Base-by-base conservation (phyloP, 1,140 invertebrate species). In the Heliothis virescens region DNA sequence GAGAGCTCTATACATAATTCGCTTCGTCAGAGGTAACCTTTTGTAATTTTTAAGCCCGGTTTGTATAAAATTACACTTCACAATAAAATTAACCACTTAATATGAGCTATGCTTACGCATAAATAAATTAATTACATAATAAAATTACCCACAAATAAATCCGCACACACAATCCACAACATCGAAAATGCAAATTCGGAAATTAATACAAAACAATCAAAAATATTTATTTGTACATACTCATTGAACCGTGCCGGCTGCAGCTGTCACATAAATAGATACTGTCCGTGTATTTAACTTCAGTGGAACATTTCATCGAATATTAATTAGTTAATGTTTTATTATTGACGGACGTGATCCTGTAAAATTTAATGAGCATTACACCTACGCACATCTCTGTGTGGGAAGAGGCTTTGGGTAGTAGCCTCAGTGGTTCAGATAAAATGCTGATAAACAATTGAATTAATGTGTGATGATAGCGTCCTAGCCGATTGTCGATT, bases 261-360 rank as follows among this genome's bases (percentile, higher is more conserved):
- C 62, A 63, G 34, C 62, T 63, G 34, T 63, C 62, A 47, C n/a
- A 26, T 60, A 62, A 34, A 63, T 47, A 63, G 62, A 63, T 63
- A 47, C 57, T 41, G 62, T 29, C 62, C 29, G 29, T 47, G 26
- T 63, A 63, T 63, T 63, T 63, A 15, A 34, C 57, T 59, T 26
- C 57, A 21, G 16, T 59, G 57, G 12, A 59, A 21, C 34, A 47
- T 63, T 63, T 47, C 34, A 47, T 63, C n/a, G 34, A 63, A n/a
- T n/a, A 41, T 63, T 63, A 47, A 63, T 63, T 63, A 47, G n/a
- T 41, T 34, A 63, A 47, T 47, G 9, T 16, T 63, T 41, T 47
- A 63, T 47, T 16, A 16, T 63, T 47, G 34, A 63, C 34, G 16
- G 62, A 13, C n/a, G 34, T n/a, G 13, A 41, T 47, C 15, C 26